These are phyloP conservation scores for Agapetus fuscipes DNA, from an alignment of 2,888 invertebrate genomes.

Conservation along the genomic window DNA sequence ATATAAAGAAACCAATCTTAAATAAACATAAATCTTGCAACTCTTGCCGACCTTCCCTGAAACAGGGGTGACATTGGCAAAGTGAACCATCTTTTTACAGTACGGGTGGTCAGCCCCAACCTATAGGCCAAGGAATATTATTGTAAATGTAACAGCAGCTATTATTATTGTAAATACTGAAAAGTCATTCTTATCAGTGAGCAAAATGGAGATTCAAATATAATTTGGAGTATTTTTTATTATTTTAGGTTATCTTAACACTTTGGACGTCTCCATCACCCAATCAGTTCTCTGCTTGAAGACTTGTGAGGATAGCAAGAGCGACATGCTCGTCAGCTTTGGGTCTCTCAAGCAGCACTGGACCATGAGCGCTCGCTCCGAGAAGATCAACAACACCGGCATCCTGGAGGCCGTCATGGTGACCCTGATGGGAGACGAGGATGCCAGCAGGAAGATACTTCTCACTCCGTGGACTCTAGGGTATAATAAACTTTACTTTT, in stretches of 20 bases:
- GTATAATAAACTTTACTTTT: too few species aligned
- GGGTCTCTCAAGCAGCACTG: constrained; percentile 37
- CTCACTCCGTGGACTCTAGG: constrained; percentile 48
- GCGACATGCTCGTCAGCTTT: constrained; percentile 35
- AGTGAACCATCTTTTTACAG: too few species aligned
- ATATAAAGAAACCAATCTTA: too few species aligned
- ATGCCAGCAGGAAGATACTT: constrained; percentile 32
- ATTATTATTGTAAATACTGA: too few species aligned
- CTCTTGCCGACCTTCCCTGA: too few species aligned
- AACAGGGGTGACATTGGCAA: too few species aligned
- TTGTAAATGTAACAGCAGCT: too few species aligned
- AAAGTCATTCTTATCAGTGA: too few species aligned
- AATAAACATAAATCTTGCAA: too few species aligned
- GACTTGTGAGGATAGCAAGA: constrained; percentile 28
- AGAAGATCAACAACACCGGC: constrained; percentile 40
- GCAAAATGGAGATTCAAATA: too few species aligned
- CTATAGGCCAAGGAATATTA: too few species aligned
- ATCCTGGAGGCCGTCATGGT: constrained; percentile 41
- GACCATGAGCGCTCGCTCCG: constrained; percentile 41
- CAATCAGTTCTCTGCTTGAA: constrained; percentile 41
- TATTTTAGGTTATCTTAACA: constrained; percentile 25
- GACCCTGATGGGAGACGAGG: constrained; percentile 31
- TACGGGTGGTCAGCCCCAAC: too few species aligned
- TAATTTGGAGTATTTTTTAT: not conserved
- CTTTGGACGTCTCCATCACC: constrained; percentile 32